Base-by-base conservation (phyloP, 2,888 invertebrate genomes). In the Barypeithes pellucidus region DNA sequence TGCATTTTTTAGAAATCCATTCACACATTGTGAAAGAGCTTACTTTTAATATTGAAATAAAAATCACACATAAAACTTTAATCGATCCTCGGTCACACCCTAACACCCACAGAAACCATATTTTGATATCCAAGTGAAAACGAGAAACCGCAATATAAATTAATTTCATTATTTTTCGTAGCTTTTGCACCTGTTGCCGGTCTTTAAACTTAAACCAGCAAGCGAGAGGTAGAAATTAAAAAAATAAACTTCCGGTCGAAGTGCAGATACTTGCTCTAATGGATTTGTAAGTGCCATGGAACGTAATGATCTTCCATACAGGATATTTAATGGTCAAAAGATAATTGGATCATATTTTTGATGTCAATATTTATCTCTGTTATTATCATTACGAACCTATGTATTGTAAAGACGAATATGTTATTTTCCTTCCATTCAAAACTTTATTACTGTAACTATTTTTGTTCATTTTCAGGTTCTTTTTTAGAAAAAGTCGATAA, bases 181-280 rank as follows among this genome's bases (percentile, higher is more conserved):
- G 39, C n/a, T 39, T 3, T 2, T n/a, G 16, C 43, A 43, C 43
- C 43, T 43, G 43, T 43, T 43, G n/a, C 43, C 7, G 16, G 8
- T 43, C 16, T 7, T 29, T 29, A 29, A 29, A 29, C 29, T 29
- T 16, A 43, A 16, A 1, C 43, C n/a, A 39, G n/a, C 39, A 12
- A 39, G 39, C 39, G 39, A 39, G 39, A 39, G 12, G n/a, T 39
- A 39, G 12, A 39, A 39, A 8, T 36, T 39, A 39, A 39, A 39
- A 39, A 16, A 16, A 43, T 43, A 43, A 43, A 16, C 16, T 43
- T 43, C 43, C 43, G 43, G 43, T 16, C 43, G n/a, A 43, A 43
- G 43, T 5, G 7, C 14, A 43, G 43, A 43, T 8, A 43, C n/a
- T 3, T 43, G 16, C 5, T 16, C n/a, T 43, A 43, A n/a, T 43